Evolutionary conservation across 1,140 invertebrate genomes (phyloP).

Genomic region (Apis dorsata): DNA sequence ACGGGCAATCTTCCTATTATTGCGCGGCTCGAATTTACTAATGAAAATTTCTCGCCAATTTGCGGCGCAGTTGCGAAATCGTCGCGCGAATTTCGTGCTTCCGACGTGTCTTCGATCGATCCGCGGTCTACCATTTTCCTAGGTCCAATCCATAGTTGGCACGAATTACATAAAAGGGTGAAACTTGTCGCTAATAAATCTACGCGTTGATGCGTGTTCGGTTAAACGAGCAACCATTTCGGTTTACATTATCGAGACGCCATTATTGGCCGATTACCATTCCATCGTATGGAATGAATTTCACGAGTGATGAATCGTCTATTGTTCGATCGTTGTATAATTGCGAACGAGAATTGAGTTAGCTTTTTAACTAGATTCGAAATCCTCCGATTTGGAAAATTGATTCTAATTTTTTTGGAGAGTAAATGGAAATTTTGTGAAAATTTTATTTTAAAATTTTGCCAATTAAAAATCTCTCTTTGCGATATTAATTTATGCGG

Average conservation of each 20-base stretch:
- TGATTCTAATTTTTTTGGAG: too few relatives aligned
- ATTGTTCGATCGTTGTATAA: background rate
- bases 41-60: slow-evolving; percentile 15
- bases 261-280: background rate
- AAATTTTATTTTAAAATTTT: too few relatives aligned
- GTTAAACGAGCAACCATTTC: background rate
- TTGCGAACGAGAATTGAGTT: background rate
- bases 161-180: slow-evolving; percentile 37
- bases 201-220: background rate
- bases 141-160: slow-evolving; percentile 1
- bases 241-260: background rate
- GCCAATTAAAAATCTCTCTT: too few relatives aligned
- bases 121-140: slow-evolving; percentile 43
- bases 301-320: background rate
- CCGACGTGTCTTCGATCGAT: slow-evolving; percentile 37
- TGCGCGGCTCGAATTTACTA: background rate
- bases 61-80: slow-evolving; percentile 10
- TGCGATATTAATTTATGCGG: too few relatives aligned
- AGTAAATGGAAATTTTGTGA: too few relatives aligned
- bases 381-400: too few relatives aligned
- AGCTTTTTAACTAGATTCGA: too few relatives aligned
- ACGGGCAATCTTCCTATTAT: background rate
- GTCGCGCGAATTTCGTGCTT: slow-evolving; percentile 26
- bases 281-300: background rate
- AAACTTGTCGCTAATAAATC: slow-evolving; percentile 39